Evolutionary conservation across 2,797 vertebrate species (phyloP).

Genomic region (Nyctalus aviator): DNA sequence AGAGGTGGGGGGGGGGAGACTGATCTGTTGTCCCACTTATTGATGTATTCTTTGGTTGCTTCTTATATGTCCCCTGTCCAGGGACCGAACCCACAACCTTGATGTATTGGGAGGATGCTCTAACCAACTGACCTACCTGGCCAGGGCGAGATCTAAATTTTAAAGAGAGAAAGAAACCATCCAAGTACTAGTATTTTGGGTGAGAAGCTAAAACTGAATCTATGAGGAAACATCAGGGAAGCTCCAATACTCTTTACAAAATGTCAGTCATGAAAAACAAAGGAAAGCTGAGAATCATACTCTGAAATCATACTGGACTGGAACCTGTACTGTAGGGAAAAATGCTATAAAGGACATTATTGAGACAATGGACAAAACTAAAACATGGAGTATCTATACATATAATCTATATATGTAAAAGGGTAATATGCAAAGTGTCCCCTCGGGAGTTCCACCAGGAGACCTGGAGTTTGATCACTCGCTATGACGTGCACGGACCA

Average conservation of each 20-base stretch:
- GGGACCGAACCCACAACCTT: neutral
- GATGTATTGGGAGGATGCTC: neutral
- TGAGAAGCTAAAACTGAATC: neutral
- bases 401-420: too few species aligned
- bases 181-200: neutral
- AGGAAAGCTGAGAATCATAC: neutral
- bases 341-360: neutral
- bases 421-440: too few species aligned
- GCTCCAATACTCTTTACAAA: neutral
- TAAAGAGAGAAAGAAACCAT: neutral
- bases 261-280: neutral
- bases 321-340: neutral
- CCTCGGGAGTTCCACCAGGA: too few species aligned
- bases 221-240: neutral
- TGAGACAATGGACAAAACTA: neutral
- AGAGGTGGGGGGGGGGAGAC: neutral
- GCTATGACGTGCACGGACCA: too few species aligned
- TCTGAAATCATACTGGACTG: neutral
- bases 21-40: neutral
- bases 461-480: too few species aligned
- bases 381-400: neutral
- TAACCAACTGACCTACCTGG: neutral
- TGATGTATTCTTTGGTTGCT: neutral
- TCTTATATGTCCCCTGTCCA: neutral
- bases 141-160: constrained; percentile 1